These are phyloP conservation scores for Petrocephalus schoutedeni DNA, from an alignment of 2,797 vertebrate genomes.

Conservation along the genomic window DNA sequence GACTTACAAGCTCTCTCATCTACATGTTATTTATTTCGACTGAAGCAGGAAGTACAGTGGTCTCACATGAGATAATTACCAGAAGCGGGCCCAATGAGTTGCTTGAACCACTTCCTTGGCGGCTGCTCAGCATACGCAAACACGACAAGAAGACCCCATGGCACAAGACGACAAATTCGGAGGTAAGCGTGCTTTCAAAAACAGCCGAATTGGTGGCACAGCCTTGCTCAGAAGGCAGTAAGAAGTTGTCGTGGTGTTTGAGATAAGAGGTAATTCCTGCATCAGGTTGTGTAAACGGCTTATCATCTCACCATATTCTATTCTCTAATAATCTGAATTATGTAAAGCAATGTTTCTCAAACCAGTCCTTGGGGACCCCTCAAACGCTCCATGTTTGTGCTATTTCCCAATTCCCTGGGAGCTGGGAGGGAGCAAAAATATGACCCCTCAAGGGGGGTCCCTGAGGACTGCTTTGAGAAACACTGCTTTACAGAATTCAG, in stretches of 20 bases:
- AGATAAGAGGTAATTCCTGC: neutral
- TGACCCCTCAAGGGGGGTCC: too few species aligned
- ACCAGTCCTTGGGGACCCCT: too few species aligned
- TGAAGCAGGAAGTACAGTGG: slow-evolving; percentile 62
- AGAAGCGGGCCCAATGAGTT: slow-evolving; percentile 31
- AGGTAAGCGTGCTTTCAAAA: slow-evolving; percentile 50
- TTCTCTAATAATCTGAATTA: too few species aligned
- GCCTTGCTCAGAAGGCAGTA: neutral
- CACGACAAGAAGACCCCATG: neutral
- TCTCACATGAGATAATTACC: slow-evolving; percentile 41
- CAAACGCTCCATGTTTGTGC: too few species aligned
- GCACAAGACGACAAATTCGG: slow-evolving; percentile 44
- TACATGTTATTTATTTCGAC: neutral
- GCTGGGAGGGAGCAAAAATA: too few species aligned
- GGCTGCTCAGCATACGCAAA: neutral
- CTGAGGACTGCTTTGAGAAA: too few species aligned
- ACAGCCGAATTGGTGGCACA: neutral
- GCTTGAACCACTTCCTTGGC: slow-evolving; percentile 24
- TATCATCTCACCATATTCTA: neutral
- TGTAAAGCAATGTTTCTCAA: too few species aligned
- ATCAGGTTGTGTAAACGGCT: neutral
- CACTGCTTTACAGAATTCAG: neutral
- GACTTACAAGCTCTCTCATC: neutral
- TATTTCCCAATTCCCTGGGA: too few species aligned
- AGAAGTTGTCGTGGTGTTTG: too few species aligned